Conservation (phyloP, 2,797 vertebrate genomes). For the Chaetophractus vellerosus region DNA sequence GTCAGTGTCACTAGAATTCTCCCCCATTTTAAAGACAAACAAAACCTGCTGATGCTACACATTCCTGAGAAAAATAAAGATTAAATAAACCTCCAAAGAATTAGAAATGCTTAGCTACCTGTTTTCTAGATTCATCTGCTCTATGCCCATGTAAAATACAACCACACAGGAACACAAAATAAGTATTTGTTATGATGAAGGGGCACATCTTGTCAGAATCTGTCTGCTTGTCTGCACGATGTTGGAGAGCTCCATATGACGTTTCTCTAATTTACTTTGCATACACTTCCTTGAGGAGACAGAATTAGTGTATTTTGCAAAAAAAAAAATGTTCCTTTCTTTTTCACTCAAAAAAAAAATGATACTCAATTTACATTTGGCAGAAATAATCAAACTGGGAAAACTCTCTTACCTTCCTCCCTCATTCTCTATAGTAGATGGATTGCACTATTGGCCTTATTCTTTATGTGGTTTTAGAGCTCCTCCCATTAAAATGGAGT, state of each 20-base stretch:
- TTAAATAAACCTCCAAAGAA: constrained; percentile 50
- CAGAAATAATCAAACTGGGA: constrained; percentile 23
- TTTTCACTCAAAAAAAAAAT: constrained; percentile 41
- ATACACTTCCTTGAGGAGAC: not conserved
- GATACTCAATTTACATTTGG: constrained; percentile 42
- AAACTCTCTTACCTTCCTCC: constrained; percentile 19
- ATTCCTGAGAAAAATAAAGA: constrained; percentile 21
- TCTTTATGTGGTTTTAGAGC: constrained; percentile 14
- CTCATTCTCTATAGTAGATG: not conserved
- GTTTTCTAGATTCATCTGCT: not conserved
- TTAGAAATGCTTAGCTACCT: constrained; percentile 55
- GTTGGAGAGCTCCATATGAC: not conserved
- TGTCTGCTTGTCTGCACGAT: not conserved
- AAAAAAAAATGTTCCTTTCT: not conserved
- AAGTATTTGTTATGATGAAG: not conserved
- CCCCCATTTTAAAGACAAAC: constrained; percentile 62
- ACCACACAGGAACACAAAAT: not conserved
- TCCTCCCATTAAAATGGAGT: not conserved
- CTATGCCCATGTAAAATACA: not conserved
- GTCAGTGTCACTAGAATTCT: constrained; percentile 42
- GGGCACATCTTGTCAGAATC: not conserved
- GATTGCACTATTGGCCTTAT: not conserved
- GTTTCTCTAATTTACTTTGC: not conserved
- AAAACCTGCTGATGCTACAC: not conserved
- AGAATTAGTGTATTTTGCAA: constrained; percentile 11